Evolutionary conservation across 1,140 invertebrate species (phyloP).

Genomic region (Psix sp.): DNA sequence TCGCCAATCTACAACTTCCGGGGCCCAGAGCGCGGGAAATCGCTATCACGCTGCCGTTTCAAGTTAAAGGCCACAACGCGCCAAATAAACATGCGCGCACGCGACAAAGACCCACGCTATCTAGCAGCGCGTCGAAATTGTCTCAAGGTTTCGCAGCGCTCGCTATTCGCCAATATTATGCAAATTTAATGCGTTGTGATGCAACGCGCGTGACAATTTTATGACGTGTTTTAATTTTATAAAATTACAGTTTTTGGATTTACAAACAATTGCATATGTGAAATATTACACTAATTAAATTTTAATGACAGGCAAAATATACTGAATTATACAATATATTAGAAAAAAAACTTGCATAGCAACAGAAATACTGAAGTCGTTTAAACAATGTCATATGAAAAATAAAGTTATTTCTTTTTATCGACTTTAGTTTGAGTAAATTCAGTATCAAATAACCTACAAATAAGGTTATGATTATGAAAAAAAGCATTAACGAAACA

Average conservation of each 20-base stretch:
- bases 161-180: conserved; percentile 56
- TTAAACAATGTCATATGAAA: too few species aligned
- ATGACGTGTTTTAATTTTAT: conserved; percentile 7
- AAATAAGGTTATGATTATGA: too few species aligned
- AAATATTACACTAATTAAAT: too few species aligned
- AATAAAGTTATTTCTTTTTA: not conserved
- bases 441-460: too few species aligned
- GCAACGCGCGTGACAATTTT: conserved; percentile 13
- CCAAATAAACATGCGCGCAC: conserved; percentile 41
- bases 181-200: conserved; percentile 40
- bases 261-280: not conserved
- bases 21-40: conserved; percentile 23
- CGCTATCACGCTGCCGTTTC: conserved; percentile 22
- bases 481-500: too few species aligned
- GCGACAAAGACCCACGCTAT: conserved; percentile 36
- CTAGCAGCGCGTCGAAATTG: conserved; percentile 44
- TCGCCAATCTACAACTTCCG: conserved; percentile 21
- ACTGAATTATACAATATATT: too few species aligned
- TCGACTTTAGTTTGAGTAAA: too few species aligned
- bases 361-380: too few species aligned
- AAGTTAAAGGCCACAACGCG: conserved; percentile 52
- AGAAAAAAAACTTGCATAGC: too few species aligned
- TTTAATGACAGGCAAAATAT: too few species aligned
- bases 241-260: conserved; percentile 6
- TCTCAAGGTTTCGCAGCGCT: conserved; percentile 44